Base-by-base conservation (phyloP, 2,888 invertebrate genomes). In the Cloeon dipterum region DNA sequence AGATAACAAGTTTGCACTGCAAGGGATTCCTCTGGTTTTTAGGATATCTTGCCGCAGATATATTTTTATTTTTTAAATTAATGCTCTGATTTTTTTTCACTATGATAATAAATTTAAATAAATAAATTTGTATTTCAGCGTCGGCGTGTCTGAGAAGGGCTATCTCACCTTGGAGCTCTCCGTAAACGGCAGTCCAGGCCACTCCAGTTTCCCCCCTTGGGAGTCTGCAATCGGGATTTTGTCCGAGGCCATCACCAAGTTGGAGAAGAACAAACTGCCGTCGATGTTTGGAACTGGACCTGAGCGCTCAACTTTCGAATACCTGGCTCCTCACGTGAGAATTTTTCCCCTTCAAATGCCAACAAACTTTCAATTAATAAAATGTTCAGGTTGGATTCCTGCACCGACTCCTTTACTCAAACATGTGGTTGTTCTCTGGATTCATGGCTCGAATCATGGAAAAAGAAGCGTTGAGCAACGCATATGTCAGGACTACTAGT, bases 61-160 rank as follows among this genome's bases (percentile, higher is more conserved):
- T n/a, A n/a, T n/a, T n/a, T n/a, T n/a, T n/a, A n/a, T n/a, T n/a
- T n/a, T n/a, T n/a, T n/a, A n/a, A n/a, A n/a, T n/a, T n/a, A n/a
- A n/a, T n/a, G n/a, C n/a, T n/a, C n/a, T n/a, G n/a, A n/a, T n/a
- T n/a, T n/a, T n/a, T n/a, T n/a, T n/a, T n/a, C n/a, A n/a, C n/a
- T n/a, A n/a, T n/a, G n/a, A n/a, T n/a, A n/a, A n/a, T n/a, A n/a
- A n/a, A n/a, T n/a, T n/a, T n/a, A n/a, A n/a, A n/a, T n/a, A 25
- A 25, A 8, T n/a, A 25, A 25, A 21, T 5, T 8, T 21, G 7
- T 23, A 11, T 41, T 45, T 10, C 42, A 59, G 59, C 37, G 49
- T 61, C 34, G 58, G 58, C 11, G 51, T 55, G 3, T 48, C 58
- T 25, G 63, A 63, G 46, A 63, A 63, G 40, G 62, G 63, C 8